Conservation (phyloP, 2,797 vertebrate species). For the Crocidura indochinensis region DNA sequence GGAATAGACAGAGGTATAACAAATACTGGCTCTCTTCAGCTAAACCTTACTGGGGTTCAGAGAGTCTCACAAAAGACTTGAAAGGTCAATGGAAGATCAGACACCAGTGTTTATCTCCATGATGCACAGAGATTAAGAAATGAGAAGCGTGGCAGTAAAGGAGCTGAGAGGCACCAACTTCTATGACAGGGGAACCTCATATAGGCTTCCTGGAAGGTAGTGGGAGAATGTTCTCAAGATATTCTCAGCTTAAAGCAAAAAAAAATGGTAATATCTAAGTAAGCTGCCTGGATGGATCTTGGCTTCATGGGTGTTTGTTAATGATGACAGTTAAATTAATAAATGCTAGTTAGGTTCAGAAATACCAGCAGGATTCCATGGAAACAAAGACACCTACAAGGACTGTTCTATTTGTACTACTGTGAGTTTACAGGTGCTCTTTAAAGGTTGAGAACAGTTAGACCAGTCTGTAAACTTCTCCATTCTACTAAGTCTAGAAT, state of each 20-base stretch:
- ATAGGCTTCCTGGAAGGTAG: background rate
- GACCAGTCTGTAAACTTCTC: conserved; percentile 31
- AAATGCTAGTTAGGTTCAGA: no score
- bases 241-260: background rate
- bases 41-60: background rate
- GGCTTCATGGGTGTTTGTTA: no score
- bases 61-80: background rate
- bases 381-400: conserved; percentile 16
- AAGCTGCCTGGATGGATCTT: no score
- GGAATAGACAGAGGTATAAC: background rate
- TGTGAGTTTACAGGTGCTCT: background rate
- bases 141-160: background rate
- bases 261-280: no score
- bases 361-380: background rate
- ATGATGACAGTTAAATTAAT: no score
- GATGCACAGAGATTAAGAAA: background rate
- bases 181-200: accelerated
- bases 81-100: background rate
- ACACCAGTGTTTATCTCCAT: background rate
- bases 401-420: background rate
- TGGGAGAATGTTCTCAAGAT: background rate
- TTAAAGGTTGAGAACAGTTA: background rate
- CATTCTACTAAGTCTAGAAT: background rate
- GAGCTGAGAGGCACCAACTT: background rate
- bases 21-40: background rate